Conservation (phyloP, 1,140 invertebrate genomes). For the Megalonaias nervosa region DNA sequence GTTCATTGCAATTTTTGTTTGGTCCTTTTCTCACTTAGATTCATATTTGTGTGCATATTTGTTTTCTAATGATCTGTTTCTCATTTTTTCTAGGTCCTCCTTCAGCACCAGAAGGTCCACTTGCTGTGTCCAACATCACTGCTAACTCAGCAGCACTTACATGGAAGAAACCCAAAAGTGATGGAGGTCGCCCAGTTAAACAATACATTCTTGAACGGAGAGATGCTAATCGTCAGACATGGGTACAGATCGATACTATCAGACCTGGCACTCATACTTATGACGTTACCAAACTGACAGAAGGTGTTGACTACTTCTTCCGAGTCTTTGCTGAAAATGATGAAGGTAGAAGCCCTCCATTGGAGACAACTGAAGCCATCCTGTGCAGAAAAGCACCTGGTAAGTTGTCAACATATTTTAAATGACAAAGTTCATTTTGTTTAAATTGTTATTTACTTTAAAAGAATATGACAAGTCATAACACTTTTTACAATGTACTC, state of each 20-base stretch:
- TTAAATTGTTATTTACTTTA: no score
- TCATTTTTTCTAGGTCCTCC: constrained; percentile 61
- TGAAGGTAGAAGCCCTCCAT: constrained; percentile 86
- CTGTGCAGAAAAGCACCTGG: constrained; percentile 58
- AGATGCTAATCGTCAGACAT: constrained; percentile 61
- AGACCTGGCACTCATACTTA: constrained; percentile 39
- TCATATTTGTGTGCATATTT: no score
- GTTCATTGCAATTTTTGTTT: no score
- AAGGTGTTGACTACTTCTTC: constrained; percentile 91
- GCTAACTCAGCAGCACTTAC: constrained; percentile 94
- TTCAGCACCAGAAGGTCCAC: constrained; percentile 74
- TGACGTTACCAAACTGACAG: constrained; percentile 89
- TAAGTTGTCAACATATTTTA: constrained; percentile 17
- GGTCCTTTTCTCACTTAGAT: no score
- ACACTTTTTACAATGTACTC: no score
- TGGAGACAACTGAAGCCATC: constrained; percentile 78
- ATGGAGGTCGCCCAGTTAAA: constrained; percentile 95
- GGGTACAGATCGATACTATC: constrained; percentile 55
- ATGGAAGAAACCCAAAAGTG: constrained; percentile 91
- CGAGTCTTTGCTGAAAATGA: constrained; percentile 93
- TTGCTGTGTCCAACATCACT: constrained; percentile 92
- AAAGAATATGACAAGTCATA: no score
- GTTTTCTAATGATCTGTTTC: no score
- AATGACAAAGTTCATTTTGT: no score
- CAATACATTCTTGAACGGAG: constrained; percentile 95